A percentile compares a stretch with the other conserved stretches of the same genome.
phyloP scores from a whole-genome alignment of 2,888 invertebrate genomes.

The Aleiodes testaceus region DNA sequence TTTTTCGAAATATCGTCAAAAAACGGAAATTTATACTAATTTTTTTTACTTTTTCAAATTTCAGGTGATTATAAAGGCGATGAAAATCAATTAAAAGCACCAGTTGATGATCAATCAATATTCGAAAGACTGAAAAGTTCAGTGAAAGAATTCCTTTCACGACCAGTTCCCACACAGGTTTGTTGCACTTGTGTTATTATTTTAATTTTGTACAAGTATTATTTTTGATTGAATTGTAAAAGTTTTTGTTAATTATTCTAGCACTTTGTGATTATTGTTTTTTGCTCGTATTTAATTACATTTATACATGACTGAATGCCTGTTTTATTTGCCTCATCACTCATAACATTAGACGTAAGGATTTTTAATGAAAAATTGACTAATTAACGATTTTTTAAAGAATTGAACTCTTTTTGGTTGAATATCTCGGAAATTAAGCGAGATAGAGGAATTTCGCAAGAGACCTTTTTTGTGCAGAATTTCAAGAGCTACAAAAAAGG shows the following conservation, averaged over 20 bases:
- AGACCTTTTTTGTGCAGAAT: too few relatives aligned
- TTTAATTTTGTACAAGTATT: constrained; percentile 17
- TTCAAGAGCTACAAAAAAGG: too few relatives aligned
- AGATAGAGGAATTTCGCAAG: too few relatives aligned
- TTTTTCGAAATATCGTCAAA: too few relatives aligned
- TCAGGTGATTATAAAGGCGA: constrained; percentile 63
- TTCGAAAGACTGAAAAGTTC: constrained; percentile 68
- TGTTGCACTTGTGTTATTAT: constrained; percentile 55
- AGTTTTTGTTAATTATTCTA: constrained; percentile 2
- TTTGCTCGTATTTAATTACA: background rate
- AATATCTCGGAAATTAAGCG: too few relatives aligned
- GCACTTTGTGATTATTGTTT: constrained; percentile 7
- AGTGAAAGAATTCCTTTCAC: constrained; percentile 65
- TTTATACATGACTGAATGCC: constrained; percentile 11
- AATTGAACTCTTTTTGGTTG: too few relatives aligned
- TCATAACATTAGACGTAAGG: background rate
- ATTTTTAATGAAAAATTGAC: constrained; percentile 1
- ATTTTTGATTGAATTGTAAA: constrained; percentile 9
- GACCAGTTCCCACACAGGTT: constrained; percentile 52
- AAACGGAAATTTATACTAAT: too few relatives aligned
- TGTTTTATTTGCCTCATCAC: constrained; percentile 9
- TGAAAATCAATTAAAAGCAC: constrained; percentile 67
- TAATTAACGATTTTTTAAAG: background rate
- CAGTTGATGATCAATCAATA: constrained; percentile 65
- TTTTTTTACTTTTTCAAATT: constrained; percentile 12